phyloP scores from a whole-genome alignment of 1,140 invertebrate genomes.

The Dryas iulia region DNA sequence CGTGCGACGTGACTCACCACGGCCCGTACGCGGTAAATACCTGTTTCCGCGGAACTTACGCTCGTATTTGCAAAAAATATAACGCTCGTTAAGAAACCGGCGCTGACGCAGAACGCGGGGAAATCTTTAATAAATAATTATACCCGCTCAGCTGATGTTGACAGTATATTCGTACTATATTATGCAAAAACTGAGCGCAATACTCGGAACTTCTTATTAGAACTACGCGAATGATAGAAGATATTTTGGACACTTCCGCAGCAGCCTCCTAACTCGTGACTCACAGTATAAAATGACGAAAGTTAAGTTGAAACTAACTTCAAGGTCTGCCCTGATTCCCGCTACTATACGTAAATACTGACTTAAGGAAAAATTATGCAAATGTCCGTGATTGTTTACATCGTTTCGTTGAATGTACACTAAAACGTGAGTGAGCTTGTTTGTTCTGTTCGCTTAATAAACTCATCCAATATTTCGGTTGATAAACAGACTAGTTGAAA shows the following conservation, averaged over 20 bases:
- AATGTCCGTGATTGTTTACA: constrained; percentile 47
- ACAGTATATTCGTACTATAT: constrained; percentile 46
- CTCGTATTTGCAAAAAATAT: constrained; percentile 45
- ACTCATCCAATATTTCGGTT: not conserved
- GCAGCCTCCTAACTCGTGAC: constrained; percentile 48
- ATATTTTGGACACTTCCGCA: constrained; percentile 44
- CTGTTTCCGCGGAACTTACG: constrained; percentile 49
- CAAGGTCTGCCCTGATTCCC: constrained; percentile 50
- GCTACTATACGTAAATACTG: constrained; percentile 44
- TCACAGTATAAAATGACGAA: constrained; percentile 79
- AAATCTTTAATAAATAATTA: constrained; percentile 51
- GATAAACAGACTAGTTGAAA: constrained; percentile 16
- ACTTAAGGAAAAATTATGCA: constrained; percentile 58
- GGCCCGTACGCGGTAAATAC: constrained; percentile 52
- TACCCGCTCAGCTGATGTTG: constrained; percentile 64
- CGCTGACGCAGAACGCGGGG: constrained; percentile 55
- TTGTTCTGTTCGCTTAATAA: constrained; percentile 13
- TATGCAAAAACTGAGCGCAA: constrained; percentile 22
- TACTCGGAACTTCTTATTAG: constrained; percentile 42
- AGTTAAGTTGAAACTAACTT: constrained; percentile 72
- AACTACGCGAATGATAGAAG: constrained; percentile 47
- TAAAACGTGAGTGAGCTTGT: constrained; percentile 23
- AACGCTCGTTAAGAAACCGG: constrained; percentile 39
- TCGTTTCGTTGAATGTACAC: constrained; percentile 21
- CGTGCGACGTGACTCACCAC: constrained; percentile 48